phyloP scores from a whole-genome alignment of 2,888 invertebrate species.

The Thymelicus sylvestris region DNA sequence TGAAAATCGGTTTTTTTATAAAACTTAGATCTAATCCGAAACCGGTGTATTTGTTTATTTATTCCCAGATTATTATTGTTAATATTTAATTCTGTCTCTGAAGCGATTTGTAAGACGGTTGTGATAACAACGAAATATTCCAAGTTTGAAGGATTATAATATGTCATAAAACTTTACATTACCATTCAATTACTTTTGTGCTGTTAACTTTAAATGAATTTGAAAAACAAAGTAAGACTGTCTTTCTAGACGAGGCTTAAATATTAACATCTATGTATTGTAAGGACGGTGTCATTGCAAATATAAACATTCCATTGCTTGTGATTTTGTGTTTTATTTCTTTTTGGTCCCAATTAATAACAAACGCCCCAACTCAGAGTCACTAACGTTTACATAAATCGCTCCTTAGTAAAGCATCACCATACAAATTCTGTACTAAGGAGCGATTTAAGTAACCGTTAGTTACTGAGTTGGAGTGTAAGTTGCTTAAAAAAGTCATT shows the following conservation, averaged over 20 bases:
- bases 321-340: slow-evolving; percentile 71
- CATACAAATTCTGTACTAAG: too few relatives aligned
- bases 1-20: too few relatives aligned
- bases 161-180: slow-evolving; percentile 10
- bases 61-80: slow-evolving; percentile 15
- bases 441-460: too few relatives aligned
- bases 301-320: slow-evolving; percentile 84
- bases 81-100: slow-evolving; percentile 27
- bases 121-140: slow-evolving; percentile 56
- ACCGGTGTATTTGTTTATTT: not conserved
- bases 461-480: too few relatives aligned
- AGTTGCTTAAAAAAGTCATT: too few relatives aligned
- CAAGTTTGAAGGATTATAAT: slow-evolving; percentile 25
- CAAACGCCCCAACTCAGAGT: not conserved
- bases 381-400: too few relatives aligned
- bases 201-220: slow-evolving; percentile 13
- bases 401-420: too few relatives aligned
- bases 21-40: too few relatives aligned
- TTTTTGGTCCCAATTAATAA: not conserved
- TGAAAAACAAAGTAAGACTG: slow-evolving; percentile 57
- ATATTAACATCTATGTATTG: slow-evolving; percentile 62
- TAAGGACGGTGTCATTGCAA: slow-evolving; percentile 76
- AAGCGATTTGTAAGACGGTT: slow-evolving; percentile 50
- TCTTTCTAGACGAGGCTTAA: slow-evolving; percentile 59
- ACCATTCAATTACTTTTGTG: slow-evolving; percentile 33